Evolutionary conservation across 2,888 invertebrate species (phyloP).

Genomic region (Pseudococcus jackbeardsleyi): DNA sequence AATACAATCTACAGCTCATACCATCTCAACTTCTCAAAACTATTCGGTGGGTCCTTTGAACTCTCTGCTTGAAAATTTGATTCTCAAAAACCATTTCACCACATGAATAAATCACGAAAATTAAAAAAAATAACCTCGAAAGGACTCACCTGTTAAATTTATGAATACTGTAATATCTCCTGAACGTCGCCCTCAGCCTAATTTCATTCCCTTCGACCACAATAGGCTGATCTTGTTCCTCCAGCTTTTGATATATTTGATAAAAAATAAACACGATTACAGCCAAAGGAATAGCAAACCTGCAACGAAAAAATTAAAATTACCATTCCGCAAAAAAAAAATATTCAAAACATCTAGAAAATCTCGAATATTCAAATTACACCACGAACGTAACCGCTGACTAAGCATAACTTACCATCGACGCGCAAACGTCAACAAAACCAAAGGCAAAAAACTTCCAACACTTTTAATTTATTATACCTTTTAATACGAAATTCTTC

Average conservation of each 20-base stretch:
- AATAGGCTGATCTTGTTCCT: constrained; percentile 50
- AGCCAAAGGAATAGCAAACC: constrained; percentile 60
- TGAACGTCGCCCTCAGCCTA: constrained; percentile 47
- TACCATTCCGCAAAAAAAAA: neutral
- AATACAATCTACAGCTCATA: too few species aligned
- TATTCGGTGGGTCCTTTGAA: too few species aligned
- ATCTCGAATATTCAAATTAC: too few species aligned
- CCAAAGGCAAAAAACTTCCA: neutral
- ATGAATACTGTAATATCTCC: constrained; percentile 56
- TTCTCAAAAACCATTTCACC: too few species aligned
- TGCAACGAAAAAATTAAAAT: constrained; percentile 10
- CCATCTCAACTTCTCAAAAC: too few species aligned
- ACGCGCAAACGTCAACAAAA: neutral
- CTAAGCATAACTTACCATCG: too few species aligned
- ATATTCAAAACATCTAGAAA: neutral
- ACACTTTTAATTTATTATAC: constrained; percentile 16
- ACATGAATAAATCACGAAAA: too few species aligned
- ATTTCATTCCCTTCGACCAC: constrained; percentile 58
- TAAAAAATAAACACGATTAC: constrained; percentile 57
- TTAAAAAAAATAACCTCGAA: neutral
- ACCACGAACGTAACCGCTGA: too few species aligned
- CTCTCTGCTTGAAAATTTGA: too few species aligned
- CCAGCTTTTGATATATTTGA: constrained; percentile 57
- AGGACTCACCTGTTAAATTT: constrained; percentile 48
- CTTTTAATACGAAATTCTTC: neutral